Conservation (phyloP, 1,140 invertebrate genomes). For the Procambarus virginalis region DNA sequence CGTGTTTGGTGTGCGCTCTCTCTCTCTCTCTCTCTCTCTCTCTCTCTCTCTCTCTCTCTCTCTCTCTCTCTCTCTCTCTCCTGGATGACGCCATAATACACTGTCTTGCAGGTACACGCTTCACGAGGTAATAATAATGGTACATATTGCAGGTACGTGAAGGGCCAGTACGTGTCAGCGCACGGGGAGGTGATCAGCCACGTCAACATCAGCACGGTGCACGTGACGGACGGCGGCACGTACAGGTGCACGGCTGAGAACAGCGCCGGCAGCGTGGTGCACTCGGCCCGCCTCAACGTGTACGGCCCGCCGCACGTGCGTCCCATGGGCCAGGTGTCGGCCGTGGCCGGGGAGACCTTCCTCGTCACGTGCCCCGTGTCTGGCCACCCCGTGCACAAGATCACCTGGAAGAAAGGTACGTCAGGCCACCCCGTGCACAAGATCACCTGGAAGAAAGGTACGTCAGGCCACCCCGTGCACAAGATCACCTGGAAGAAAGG, state of each 20-base stretch:
- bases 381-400: constrained; percentile 74
- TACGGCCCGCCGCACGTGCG: constrained; percentile 82
- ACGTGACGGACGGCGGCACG: constrained; percentile 90
- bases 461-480: constrained; percentile 74
- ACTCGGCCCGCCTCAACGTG: constrained; percentile 87
- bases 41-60: constrained; percentile 20
- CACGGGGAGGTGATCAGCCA: constrained; percentile 90
- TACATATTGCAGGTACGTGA: constrained; percentile 79
- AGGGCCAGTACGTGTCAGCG: constrained; percentile 86
- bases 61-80: background rate
- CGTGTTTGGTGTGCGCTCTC: background rate
- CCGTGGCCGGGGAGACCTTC: constrained; percentile 74
- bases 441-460: no score
- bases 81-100: background rate
- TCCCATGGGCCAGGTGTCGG: constrained; percentile 75
- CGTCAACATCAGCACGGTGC: constrained; percentile 88
- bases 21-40: constrained; percentile 34
- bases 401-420: constrained; percentile 76
- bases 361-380: constrained; percentile 75
- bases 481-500: constrained; percentile 70
- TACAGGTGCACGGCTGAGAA: constrained; percentile 88
- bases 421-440: background rate
- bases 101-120: background rate
- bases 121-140: background rate
- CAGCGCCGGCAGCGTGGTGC: constrained; percentile 83